These are phyloP conservation scores for Myotis myotis DNA, from an alignment of 2,797 vertebrate genomes.

Conservation along the genomic window DNA sequence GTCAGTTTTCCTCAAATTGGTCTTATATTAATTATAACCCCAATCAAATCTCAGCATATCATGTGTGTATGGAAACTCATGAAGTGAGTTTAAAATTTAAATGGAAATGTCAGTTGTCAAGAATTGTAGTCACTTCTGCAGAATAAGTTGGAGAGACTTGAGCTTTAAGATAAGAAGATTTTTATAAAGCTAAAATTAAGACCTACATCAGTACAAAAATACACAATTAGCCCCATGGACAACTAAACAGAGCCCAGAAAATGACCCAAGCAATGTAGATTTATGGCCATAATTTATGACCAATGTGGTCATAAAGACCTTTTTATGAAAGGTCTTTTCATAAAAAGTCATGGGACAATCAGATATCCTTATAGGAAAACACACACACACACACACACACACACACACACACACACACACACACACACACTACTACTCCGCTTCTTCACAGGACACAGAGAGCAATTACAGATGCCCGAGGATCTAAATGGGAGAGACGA, in stretches of 20 bases:
- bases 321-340: not conserved
- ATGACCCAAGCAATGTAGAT: not conserved
- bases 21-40: not conserved
- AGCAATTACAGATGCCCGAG: not conserved
- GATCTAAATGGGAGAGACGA: not conserved
- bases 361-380: not conserved
- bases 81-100: not conserved
- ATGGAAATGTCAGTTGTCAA: not conserved
- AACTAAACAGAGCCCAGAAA: not conserved
- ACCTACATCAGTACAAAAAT: not conserved
- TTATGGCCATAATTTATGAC: not conserved
- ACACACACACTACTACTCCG: too few relatives aligned
- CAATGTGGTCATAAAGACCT: too few relatives aligned
- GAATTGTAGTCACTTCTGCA: not conserved
- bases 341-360: not conserved
- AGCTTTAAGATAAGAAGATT: not conserved
- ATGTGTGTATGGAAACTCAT: not conserved
- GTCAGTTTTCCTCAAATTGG: not conserved
- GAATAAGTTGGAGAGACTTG: not conserved
- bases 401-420: too few relatives aligned
- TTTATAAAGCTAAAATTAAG: not conserved
- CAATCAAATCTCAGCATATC: not conserved
- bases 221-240: not conserved
- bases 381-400: too few relatives aligned
- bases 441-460: not conserved